Evolutionary conservation across 2,113 vertebrate species (phyloP).

Genomic region (Micromys minutus): DNA sequence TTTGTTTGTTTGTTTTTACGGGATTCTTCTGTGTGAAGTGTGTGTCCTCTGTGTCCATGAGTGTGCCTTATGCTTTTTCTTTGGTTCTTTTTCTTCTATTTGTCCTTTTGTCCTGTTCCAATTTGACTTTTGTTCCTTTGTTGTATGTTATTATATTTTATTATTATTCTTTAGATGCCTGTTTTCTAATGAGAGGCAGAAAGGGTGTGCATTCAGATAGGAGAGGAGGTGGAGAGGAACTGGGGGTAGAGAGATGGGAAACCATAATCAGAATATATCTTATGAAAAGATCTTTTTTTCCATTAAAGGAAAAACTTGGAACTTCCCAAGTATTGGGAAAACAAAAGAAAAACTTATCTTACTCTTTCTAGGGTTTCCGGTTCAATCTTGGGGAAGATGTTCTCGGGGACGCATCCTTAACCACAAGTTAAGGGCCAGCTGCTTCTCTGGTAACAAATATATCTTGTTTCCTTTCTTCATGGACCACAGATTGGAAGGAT

Average conservation of each 20-base stretch:
- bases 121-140: not conserved
- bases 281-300: not conserved
- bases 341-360: not conserved
- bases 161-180: not conserved
- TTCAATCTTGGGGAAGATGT: not conserved
- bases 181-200: not conserved
- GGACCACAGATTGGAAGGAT: not conserved
- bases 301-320: not conserved
- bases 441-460: not conserved
- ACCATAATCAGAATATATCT: not conserved
- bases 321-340: not conserved
- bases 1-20: not conserved
- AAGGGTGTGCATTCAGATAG: not conserved
- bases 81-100: not conserved
- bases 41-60: not conserved
- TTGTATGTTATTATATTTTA: not conserved
- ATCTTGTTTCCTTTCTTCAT: not conserved
- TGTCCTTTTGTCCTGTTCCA: not conserved
- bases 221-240: not conserved
- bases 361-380: not conserved
- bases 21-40: not conserved
- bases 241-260: not conserved
- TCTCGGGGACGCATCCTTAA: not conserved
- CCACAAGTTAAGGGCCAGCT: not conserved
- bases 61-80: not conserved